Evolutionary conservation across 2,797 vertebrate genomes (phyloP), one percentile per base, ranked within the genome.

Genomic region (Gobionotothen gibberifrons): DNA sequence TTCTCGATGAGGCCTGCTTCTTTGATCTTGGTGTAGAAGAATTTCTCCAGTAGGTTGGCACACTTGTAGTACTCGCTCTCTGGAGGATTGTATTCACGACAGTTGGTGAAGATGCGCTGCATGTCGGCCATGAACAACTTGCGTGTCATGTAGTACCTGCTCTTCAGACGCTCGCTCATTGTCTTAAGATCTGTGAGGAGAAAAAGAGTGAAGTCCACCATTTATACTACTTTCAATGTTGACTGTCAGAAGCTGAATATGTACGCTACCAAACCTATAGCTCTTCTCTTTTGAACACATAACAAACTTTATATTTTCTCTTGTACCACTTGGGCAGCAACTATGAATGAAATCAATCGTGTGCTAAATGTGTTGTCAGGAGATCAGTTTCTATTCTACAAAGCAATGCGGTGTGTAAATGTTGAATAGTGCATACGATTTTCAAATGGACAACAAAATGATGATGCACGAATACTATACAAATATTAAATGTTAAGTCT

Each of bases 41-140:
- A 99, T 79, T 99, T 99, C 93, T 99, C 98, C 93, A 99, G 95
- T 90, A 98, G 94, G 92, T 98, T 99, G 94, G 98, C 98, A 89
- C 98, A 99, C 86, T 97, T 99, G 95, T 97, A 99, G 95, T 99
- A 99, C 93, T 99, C 97, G 71, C 97, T 99, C 90, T 99, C 98
- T 0, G 98, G 98, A 12, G 97, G 96, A 92, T 99, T 99, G 94
- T 99, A 99, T 89, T 99, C 98, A 56, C 96, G 96, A 85, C 98
- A 99, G 91, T 99, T 99, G 81, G 97, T 99, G 93, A 99, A 99
- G 92, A 99, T 98, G 74, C 98, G 95, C 88, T 99, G 98, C 94
- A 99, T 96, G 94, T 99, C 98, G 3, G 98, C 98, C 98, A 98
- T 99, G 93, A 99, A 99, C 72, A 99, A 89, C 92, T 99, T 99